phyloP scores from a whole-genome alignment of 2,113 vertebrate species.

The Uropsilus gracilis region DNA sequence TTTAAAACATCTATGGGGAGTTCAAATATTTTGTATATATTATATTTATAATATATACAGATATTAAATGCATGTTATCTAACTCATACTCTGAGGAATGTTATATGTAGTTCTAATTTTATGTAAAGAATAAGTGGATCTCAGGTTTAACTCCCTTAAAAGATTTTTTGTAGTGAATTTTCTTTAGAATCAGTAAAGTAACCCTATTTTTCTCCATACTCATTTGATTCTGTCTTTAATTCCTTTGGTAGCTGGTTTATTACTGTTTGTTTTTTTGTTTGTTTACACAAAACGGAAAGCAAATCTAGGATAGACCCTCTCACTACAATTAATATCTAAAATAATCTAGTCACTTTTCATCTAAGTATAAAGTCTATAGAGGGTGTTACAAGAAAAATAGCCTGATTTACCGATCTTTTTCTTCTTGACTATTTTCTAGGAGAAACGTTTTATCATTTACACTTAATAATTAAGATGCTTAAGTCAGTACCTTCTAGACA shows the following conservation, averaged over 20 bases:
- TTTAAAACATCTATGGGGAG: background rate
- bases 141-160: constrained; percentile 3
- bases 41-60: background rate
- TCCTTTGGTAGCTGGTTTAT: background rate
- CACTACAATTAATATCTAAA: background rate
- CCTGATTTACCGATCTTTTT: background rate
- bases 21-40: background rate
- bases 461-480: background rate
- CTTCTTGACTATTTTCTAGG: constrained; percentile 34
- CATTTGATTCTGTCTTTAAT: constrained; percentile 35
- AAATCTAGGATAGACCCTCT: background rate
- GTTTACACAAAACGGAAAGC: constrained; percentile 18
- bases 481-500: background rate
- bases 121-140: constrained; percentile 7
- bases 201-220: background rate
- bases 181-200: constrained; percentile 1
- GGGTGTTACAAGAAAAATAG: background rate
- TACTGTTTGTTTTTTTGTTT: background rate
- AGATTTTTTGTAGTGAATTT: background rate
- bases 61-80: background rate
- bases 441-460: constrained; percentile 15
- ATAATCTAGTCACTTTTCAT: background rate
- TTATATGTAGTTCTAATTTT: constrained; percentile 17
- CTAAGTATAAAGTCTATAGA: background rate
- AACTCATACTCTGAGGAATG: background rate